Percentiles rank a stretch among this genome's conserved stretches.
Evolutionary conservation across 2,797 vertebrate species (phyloP).

Genomic region (Liparis tanakae): DNA sequence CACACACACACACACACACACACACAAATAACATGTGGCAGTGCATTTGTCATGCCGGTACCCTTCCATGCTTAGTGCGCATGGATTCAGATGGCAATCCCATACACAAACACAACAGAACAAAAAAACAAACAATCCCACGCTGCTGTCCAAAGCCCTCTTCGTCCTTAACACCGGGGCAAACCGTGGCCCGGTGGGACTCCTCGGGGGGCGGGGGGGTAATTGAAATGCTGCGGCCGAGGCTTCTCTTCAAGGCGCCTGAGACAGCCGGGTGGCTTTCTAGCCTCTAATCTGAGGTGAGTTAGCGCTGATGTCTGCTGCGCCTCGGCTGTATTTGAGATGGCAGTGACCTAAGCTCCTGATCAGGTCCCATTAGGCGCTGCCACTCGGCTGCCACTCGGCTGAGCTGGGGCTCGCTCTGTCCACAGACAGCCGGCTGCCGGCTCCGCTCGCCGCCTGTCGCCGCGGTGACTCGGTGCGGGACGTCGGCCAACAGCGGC

Average conservation of each 20-base stretch:
- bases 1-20: too few species aligned
- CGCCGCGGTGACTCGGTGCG: constrained; percentile 16
- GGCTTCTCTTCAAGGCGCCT: constrained; percentile 81
- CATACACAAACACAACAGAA: constrained; percentile 22
- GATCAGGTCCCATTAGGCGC: constrained; percentile 81
- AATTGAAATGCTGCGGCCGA: constrained; percentile 80
- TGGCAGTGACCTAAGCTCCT: constrained; percentile 81
- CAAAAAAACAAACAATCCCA: constrained; percentile 24
- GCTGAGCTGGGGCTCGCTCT: constrained; percentile 34
- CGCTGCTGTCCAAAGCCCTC: constrained; percentile 3
- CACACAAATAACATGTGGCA: neutral
- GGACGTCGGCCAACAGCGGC: constrained; percentile 32
- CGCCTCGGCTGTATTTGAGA: constrained; percentile 74
- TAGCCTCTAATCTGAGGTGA: constrained; percentile 77
- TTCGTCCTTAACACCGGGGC: constrained; percentile 6
- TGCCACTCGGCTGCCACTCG: constrained; percentile 39
- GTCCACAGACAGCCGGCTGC: constrained; percentile 64
- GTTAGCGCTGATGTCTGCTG: constrained; percentile 69
- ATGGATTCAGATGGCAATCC: constrained; percentile 16
- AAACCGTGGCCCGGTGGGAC: constrained; percentile 19
- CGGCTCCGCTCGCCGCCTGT: constrained; percentile 54
- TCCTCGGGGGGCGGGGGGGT: constrained; percentile 46
- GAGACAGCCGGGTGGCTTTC: constrained; percentile 52
- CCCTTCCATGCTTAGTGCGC: neutral
- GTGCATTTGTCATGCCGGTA: neutral